phyloP scores from a whole-genome alignment of 2,888 invertebrate genomes.

The Branchinecta sandiegonensis region DNA sequence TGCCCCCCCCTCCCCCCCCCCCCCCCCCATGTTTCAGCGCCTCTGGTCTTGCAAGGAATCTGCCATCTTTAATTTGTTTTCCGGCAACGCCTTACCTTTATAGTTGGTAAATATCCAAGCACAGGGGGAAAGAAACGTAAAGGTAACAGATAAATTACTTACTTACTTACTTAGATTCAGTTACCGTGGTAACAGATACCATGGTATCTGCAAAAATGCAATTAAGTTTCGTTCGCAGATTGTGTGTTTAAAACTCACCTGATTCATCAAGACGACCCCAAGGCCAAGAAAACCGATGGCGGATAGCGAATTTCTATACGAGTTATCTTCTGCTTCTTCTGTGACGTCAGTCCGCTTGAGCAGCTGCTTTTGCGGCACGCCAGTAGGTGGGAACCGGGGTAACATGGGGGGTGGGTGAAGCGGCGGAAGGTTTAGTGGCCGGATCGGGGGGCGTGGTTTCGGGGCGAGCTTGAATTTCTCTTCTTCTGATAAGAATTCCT shows the following conservation, averaged over 20 bases:
- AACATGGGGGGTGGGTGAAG: conserved; percentile 9
- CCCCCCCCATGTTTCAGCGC: no score
- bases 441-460: neutral
- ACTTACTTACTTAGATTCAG: no score
- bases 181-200: no score
- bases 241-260: neutral
- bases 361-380: neutral
- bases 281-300: neutral
- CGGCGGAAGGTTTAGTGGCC: neutral
- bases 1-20: no score
- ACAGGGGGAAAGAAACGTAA: no score
- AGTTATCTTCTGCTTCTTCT: neutral
- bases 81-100: no score
- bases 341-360: neutral
- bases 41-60: no score
- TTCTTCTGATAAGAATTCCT: neutral
- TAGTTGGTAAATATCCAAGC: no score
- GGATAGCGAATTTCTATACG: neutral
- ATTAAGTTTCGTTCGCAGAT: no score
- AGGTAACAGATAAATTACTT: no score
- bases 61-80: no score
- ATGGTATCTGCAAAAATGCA: no score
- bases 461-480: neutral
- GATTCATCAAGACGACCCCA: neutral
- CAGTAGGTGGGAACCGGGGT: neutral